A percentile compares a stretch with the other conserved stretches of the same genome.
These are phyloP conservation scores for Sepiola atlantica DNA, from an alignment of 2,888 invertebrate genomes.

Conservation along the genomic window DNA sequence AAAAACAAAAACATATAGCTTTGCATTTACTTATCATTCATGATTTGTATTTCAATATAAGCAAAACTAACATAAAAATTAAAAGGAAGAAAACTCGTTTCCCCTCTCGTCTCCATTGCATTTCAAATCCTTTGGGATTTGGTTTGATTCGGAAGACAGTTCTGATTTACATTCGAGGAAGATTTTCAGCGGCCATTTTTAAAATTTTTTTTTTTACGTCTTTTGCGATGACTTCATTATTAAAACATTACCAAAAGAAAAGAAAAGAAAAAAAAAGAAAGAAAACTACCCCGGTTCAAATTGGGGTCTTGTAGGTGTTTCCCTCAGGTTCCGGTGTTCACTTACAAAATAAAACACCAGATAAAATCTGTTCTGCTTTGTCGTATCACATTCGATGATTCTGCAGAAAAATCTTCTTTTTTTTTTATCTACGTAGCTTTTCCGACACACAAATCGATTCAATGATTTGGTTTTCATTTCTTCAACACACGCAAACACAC, in stretches of 20 bases:
- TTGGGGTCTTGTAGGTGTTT: background rate
- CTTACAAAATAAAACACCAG: background rate
- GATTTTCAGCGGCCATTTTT: background rate
- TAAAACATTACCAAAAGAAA: background rate
- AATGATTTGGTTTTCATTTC: background rate
- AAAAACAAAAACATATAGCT: background rate
- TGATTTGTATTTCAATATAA: slow-evolving; percentile 32
- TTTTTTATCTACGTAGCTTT: background rate
- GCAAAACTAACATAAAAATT: background rate
- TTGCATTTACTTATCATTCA: background rate
- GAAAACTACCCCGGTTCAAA: background rate
- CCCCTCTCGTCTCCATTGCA: background rate
- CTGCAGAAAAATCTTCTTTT: background rate
- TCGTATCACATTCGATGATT: background rate
- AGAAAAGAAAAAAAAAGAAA: too few species aligned
- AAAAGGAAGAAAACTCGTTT: background rate
- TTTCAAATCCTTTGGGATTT: background rate
- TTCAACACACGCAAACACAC: background rate
- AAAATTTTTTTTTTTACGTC: too few species aligned
- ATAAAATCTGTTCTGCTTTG: background rate
- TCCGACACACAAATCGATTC: background rate
- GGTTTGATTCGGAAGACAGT: slow-evolving; percentile 2
- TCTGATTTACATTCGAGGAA: background rate
- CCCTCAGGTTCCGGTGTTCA: background rate
- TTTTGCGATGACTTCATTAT: background rate